phyloP scores from a whole-genome alignment of 2,888 invertebrate genomes.

The Cryptosula pallasiana region DNA sequence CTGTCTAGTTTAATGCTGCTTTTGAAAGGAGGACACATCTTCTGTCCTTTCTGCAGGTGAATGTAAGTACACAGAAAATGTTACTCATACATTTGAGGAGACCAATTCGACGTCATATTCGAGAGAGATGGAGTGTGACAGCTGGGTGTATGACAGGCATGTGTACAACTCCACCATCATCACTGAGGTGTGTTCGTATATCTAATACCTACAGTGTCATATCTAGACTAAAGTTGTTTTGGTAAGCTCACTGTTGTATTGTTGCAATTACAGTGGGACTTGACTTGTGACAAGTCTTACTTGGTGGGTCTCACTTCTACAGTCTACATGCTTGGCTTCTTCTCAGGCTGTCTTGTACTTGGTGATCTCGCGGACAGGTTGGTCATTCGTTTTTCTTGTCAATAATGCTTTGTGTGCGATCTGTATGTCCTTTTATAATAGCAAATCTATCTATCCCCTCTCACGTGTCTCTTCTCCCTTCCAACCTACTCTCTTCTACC shows the following conservation, averaged over 20 bases:
- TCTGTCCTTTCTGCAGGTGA: too few relatives aligned
- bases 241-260: background rate
- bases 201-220: background rate
- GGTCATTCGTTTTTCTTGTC: too few relatives aligned
- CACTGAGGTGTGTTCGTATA: background rate
- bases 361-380: conserved; percentile 24
- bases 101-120: background rate
- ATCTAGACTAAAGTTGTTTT: background rate
- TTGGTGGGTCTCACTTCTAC: conserved; percentile 19
- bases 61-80: background rate
- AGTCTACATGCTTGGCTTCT: conserved; percentile 25
- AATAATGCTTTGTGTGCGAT: too few relatives aligned
- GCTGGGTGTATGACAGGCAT: conserved; percentile 12
- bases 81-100: background rate
- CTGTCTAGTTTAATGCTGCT: too few relatives aligned
- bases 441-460: too few relatives aligned
- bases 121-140: background rate
- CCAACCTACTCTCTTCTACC: too few relatives aligned
- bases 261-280: conserved; percentile 17
- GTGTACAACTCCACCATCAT: conserved; percentile 13
- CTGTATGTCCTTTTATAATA: background rate
- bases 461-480: too few relatives aligned
- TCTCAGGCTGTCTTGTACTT: conserved; percentile 9
- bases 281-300: conserved; percentile 21
- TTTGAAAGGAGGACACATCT: too few relatives aligned